These are phyloP conservation scores for Osmerus eperlanus DNA, from an alignment of 2,113 vertebrate genomes.

Conservation along the genomic window DNA sequence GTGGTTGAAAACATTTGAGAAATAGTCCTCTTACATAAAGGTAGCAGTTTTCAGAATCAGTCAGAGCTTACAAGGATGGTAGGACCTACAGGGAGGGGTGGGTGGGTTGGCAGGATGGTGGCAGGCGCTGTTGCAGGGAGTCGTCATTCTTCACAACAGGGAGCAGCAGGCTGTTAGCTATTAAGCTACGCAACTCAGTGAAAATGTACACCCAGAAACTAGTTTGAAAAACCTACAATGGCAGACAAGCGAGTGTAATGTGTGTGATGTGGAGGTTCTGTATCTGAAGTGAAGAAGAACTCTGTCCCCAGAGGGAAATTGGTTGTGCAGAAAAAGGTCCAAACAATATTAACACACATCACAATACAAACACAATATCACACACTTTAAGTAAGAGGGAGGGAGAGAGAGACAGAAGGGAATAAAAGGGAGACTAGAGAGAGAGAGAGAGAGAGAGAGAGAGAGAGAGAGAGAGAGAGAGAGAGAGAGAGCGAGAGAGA, in stretches of 20 bases:
- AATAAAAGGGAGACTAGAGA: too few species aligned
- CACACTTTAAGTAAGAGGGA: too few species aligned
- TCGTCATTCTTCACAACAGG: slow-evolving; percentile 32
- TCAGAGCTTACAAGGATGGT: slow-evolving; percentile 45
- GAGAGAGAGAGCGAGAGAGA: too few species aligned
- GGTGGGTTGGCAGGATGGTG: background rate
- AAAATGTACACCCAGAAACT: slow-evolving; percentile 38
- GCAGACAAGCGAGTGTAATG: background rate
- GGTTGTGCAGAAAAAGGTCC: too few species aligned
- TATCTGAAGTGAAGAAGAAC: slow-evolving; percentile 12
- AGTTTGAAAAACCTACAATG: slow-evolving; percentile 26
- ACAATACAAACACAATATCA: too few species aligned
- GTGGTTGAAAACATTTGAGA: slow-evolving; percentile 41
- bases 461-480: too few species aligned
- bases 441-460: too few species aligned
- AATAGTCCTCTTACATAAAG: slow-evolving; percentile 17
- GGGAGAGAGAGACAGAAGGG: too few species aligned
- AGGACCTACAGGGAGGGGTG: slow-evolving; percentile 17
- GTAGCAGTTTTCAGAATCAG: slow-evolving; percentile 34
- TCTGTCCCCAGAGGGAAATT: slow-evolving; percentile 24
- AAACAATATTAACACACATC: too few species aligned
- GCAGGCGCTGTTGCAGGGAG: background rate
- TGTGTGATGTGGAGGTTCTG: slow-evolving; percentile 17
- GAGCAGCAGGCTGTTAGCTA: slow-evolving; percentile 54
- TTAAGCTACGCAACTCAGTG: slow-evolving; percentile 43